Conservation (phyloP, 2,888 invertebrate genomes). For the Hirtodrosophila histrioides region DNA sequence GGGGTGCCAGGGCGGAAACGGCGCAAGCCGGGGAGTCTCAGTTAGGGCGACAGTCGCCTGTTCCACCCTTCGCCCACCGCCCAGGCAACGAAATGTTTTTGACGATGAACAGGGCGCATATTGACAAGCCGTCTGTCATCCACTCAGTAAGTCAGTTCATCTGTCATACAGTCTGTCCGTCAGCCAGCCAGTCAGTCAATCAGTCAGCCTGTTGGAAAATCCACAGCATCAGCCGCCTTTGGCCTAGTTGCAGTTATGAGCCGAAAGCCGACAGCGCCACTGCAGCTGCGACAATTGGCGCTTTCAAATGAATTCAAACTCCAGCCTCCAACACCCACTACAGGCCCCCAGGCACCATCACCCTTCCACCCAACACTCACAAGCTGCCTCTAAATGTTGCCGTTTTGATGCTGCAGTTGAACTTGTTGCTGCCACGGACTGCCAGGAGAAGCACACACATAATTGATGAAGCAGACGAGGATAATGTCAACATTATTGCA, state of each 20-base stretch:
- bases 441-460: conserved; percentile 21
- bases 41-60: too few species aligned
- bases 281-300: conserved; percentile 11
- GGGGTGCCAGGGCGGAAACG: too few species aligned
- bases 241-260: conserved; percentile 17
- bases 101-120: conserved; percentile 24
- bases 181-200: conserved; percentile 29
- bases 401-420: conserved; percentile 18
- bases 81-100: conserved; percentile 49
- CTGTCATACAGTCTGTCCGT: conserved; percentile 13
- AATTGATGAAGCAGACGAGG: conserved; percentile 51
- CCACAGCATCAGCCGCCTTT: conserved; percentile 16
- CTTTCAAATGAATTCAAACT: conserved; percentile 3
- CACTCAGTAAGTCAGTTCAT: conserved; percentile 28
- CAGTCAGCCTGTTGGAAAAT: conserved; percentile 1
- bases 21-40: too few species aligned
- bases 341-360: too few species aligned
- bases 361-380: background rate
- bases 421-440: conserved; percentile 42
- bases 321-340: too few species aligned
- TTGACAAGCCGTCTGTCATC: conserved; percentile 41
- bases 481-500: conserved; percentile 57
- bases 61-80: background rate
- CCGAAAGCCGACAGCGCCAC: background rate
- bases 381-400: conserved; percentile 3